These are phyloP conservation scores for Monopterus albus DNA, from an alignment of 2,113 vertebrate species.

Conservation along the genomic window DNA sequence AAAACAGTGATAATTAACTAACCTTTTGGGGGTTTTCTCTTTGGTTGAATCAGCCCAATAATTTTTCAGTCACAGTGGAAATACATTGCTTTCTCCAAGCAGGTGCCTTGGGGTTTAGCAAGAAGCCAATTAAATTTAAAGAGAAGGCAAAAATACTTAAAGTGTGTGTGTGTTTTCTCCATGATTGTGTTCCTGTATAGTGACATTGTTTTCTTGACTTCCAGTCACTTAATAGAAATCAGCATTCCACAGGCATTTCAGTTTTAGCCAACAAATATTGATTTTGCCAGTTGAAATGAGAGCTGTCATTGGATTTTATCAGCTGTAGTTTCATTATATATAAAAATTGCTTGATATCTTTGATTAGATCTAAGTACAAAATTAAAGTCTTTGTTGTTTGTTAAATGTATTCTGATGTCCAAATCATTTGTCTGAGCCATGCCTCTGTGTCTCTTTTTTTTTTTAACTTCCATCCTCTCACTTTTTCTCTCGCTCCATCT, in stretches of 20 bases:
- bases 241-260: background rate
- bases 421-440: background rate
- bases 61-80: background rate
- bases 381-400: background rate
- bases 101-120: too few relatives aligned
- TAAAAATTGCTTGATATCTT: background rate
- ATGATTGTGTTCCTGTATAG: too few relatives aligned
- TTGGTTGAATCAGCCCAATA: background rate
- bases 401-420: background rate
- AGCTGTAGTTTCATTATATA: background rate
- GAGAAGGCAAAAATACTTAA: too few relatives aligned
- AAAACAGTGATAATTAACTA: background rate
- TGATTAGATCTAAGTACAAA: background rate
- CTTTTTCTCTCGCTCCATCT: conserved; percentile 1
- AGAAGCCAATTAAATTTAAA: too few relatives aligned
- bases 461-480: background rate
- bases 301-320: background rate
- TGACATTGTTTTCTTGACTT: background rate
- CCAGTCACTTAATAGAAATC: background rate
- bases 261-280: background rate
- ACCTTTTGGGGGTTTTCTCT: background rate
- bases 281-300: background rate
- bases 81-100: too few relatives aligned
- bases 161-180: too few relatives aligned
- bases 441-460: background rate